Evolutionary conservation across 2,797 vertebrate species (phyloP).

Genomic region (Brachyrhaphis roseni): DNA sequence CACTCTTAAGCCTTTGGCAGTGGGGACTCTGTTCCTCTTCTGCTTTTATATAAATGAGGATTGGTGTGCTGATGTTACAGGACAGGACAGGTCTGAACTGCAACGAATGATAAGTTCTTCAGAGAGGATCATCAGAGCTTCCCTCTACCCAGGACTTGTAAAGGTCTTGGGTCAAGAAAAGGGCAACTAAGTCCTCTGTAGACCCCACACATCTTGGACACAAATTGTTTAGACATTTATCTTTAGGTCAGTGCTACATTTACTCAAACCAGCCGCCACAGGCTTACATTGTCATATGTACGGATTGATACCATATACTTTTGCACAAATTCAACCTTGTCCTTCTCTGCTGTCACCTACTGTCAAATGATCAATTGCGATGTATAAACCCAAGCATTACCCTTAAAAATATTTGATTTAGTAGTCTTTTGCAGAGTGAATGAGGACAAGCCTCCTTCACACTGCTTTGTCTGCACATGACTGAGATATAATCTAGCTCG

Average conservation of each 20-base stretch:
- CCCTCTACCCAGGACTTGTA: neutral
- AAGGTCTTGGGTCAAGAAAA: neutral
- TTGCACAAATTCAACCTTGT: neutral
- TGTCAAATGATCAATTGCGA: neutral
- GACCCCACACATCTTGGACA: neutral
- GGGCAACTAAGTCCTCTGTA: neutral
- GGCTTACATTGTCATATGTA: neutral
- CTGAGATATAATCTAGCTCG: neutral
- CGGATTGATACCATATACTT: neutral
- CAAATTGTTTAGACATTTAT: neutral
- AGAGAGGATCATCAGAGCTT: neutral
- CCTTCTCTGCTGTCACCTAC: neutral
- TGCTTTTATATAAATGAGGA: neutral
- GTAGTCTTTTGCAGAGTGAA: neutral
- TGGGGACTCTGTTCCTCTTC: neutral
- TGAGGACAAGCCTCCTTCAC: neutral
- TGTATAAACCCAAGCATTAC: neutral
- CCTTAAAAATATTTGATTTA: neutral
- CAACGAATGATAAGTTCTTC: neutral
- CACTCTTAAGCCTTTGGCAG: neutral
- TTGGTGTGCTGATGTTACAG: neutral
- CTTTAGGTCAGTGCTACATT: neutral
- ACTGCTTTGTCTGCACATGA: constrained; percentile 39
- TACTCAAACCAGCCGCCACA: neutral
- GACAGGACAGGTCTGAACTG: neutral